Evolutionary conservation across 2,888 invertebrate species (phyloP).

Genomic region (Leptinotarsa peninsularis): DNA sequence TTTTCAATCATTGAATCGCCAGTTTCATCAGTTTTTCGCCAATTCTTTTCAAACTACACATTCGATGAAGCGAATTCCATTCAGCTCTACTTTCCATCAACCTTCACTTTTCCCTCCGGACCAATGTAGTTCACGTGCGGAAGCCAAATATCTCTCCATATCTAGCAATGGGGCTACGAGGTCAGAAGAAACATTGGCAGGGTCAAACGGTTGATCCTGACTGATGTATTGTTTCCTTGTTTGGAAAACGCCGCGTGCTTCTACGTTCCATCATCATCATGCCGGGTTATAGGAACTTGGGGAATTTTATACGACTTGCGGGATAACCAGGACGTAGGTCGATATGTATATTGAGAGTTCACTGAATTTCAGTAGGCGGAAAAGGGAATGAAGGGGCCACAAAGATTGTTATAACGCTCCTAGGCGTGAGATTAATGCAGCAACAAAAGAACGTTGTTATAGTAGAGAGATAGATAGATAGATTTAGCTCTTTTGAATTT

Average conservation of each 20-base stretch:
- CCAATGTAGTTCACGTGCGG: conserved; percentile 40
- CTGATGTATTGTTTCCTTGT: conserved; percentile 46
- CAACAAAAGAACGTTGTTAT: too few species aligned
- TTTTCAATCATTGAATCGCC: too few species aligned
- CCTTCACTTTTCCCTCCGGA: conserved; percentile 30
- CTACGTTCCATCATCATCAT: conserved; percentile 31
- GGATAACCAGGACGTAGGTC: conserved; percentile 7
- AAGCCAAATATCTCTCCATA: conserved; percentile 38
- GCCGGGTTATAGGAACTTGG: conserved; percentile 6
- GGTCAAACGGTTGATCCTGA: conserved; percentile 45
- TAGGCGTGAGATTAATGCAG: too few species aligned
- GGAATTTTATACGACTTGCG: conserved; percentile 14
- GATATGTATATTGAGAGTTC: conserved; percentile 6
- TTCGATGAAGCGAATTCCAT: conserved; percentile 20
- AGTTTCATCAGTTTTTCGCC: too few species aligned
- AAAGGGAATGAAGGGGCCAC: background rate
- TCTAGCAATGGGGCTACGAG: conserved; percentile 32
- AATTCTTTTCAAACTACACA: too few species aligned
- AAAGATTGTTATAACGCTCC: too few species aligned
- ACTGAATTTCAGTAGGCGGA: background rate
- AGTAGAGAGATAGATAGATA: too few species aligned
- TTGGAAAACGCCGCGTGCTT: conserved; percentile 37
- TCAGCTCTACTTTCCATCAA: conserved; percentile 26
- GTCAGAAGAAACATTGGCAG: conserved; percentile 45
- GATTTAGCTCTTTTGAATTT: too few species aligned